Evolutionary conservation across 53 echinoderm and acorn worm genomes (phyloP), one percentile per base, ranked within the genome.

Genomic region (Echinarachnius parma): DNA sequence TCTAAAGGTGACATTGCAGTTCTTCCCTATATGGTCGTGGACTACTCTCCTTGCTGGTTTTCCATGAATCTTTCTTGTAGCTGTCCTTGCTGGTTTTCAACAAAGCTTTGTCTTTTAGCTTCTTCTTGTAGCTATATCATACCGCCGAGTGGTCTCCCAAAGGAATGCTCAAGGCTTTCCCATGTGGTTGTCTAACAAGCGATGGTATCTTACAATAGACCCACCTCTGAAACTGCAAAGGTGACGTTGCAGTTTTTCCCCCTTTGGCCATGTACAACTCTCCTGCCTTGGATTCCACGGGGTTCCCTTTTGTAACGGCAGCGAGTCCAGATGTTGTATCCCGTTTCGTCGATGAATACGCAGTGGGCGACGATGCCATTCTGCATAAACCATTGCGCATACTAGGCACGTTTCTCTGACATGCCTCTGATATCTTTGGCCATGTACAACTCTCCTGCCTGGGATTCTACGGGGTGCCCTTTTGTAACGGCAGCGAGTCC

Each of bases 211-310:
- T 66, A 60, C 0, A 83, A 77, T 16, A 83, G 32, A 1, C 82
- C 76, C 16, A 83, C 59, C 42, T 75, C 77, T 33, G 83, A 83
- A 15, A 83, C 67, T 21, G 68, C 77, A 60, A 83, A 67, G 3
- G 77, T 77, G 28, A 83, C 60, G 31, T 77, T 83, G 22, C 66
- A 67, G 45, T 83, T 83, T 28, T 47, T 44, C 16, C 76, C 82
- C 8, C 82, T 33, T 50, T 76, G 82, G 29, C 75, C 64, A 22
- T 82, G 56, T 2, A 75, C 82, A 2, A 61, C 34, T 32, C 61
- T 16, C 4, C 61, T 30, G 15, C 32, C 61, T n/a, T 31, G 61
- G 31, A 31, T 21, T n/a, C 34, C 61, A 3, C 34, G 32, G 3
- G 33, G 61, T 14, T 15, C 61, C 21, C 61, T 31, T 2, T 34